phyloP scores from a whole-genome alignment of 2,113 vertebrate genomes.

The Protomyctophum bolini region DNA sequence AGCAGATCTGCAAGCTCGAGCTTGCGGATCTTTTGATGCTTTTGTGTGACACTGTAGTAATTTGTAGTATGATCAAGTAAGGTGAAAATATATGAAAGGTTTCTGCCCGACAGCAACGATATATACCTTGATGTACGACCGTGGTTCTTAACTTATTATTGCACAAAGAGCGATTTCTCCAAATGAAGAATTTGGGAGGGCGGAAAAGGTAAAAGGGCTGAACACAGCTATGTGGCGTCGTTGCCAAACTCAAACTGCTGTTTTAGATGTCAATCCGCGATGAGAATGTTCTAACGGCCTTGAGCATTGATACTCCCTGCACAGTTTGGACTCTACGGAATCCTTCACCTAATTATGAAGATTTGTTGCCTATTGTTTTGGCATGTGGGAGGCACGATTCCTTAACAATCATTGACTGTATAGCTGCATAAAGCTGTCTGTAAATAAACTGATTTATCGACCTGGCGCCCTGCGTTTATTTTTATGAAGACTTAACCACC shows the following conservation, averaged over 20 bases:
- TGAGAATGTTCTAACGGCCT: conserved; percentile 79
- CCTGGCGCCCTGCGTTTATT: not conserved
- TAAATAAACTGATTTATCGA: conserved; percentile 57
- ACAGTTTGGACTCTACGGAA: conserved; percentile 42
- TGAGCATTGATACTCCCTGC: conserved; percentile 72
- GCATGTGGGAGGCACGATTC: conserved; percentile 26
- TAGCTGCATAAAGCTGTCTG: conserved; percentile 29
- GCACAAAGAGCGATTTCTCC: conserved; percentile 12
- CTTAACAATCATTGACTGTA: conserved; percentile 42
- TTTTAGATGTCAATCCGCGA: conserved; percentile 81
- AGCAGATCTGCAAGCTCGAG: too few relatives aligned
- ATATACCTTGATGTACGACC: too few relatives aligned
- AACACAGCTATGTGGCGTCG: conserved; percentile 42
- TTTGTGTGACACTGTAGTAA: too few relatives aligned
- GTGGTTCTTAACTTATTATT: conserved; percentile 9
- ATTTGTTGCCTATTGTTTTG: conserved; percentile 27
- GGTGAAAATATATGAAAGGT: too few relatives aligned
- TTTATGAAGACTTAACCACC: not conserved
- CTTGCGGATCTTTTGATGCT: too few relatives aligned
- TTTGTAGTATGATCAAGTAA: not conserved
- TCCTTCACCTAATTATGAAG: conserved; percentile 48
- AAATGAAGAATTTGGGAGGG: conserved; percentile 14
- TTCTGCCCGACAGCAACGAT: too few relatives aligned
- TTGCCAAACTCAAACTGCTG: conserved; percentile 83
- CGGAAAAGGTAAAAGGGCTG: conserved; percentile 1